Evolutionary conservation across 2,113 vertebrate species (phyloP).

Genomic region (Cottus gobio): DNA sequence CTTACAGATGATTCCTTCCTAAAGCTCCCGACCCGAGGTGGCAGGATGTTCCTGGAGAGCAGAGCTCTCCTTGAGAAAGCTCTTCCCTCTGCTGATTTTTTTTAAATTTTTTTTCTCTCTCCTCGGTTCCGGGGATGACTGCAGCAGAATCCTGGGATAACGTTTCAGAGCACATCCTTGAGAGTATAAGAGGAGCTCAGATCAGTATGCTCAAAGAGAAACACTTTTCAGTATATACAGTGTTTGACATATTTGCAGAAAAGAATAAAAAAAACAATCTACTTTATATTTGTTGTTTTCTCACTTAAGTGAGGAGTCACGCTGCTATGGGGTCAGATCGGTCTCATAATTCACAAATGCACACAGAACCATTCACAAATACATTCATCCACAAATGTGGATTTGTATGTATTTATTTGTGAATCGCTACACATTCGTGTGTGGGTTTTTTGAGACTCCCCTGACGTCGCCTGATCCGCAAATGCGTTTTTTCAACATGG

Average conservation of each 20-base stretch:
- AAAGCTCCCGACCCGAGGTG: background rate
- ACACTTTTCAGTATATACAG: background rate
- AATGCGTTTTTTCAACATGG: too few relatives aligned
- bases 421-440: too few relatives aligned
- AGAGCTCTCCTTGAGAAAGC: background rate
- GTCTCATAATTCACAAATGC: too few relatives aligned
- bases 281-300: background rate
- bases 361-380: too few relatives aligned
- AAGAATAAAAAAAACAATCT: background rate
- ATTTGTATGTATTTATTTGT: too few relatives aligned
- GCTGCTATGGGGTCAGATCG: too few relatives aligned
- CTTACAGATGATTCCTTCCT: background rate
- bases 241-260: background rate
- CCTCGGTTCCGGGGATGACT: background rate
- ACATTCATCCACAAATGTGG: too few relatives aligned
- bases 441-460: too few relatives aligned
- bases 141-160: constrained; percentile 7
- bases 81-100: background rate
- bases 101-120: background rate
- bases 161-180: background rate
- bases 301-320: background rate
- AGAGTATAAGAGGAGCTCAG: background rate
- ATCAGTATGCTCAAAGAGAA: background rate
- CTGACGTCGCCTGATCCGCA: too few relatives aligned
- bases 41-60: constrained; percentile 14